These are phyloP conservation scores for Hiodon alosoides DNA, from an alignment of 2,113 vertebrate species.

Conservation along the genomic window DNA sequence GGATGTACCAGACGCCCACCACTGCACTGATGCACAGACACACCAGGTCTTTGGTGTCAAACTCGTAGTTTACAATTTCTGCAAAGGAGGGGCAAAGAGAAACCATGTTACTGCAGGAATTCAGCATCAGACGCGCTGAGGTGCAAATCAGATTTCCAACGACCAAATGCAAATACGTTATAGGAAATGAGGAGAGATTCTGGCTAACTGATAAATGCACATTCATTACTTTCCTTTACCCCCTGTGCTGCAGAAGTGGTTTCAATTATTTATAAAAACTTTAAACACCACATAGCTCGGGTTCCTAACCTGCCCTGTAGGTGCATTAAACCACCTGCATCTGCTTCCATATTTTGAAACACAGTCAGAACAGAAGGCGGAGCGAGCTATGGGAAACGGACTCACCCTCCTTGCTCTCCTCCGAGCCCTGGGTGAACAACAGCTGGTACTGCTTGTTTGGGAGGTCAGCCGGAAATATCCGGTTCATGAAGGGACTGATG, in stretches of 20 bases:
- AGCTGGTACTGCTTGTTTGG: constrained; percentile 94
- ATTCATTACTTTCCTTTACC: too few species aligned
- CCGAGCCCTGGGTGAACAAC: constrained; percentile 92
- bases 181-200: too few species aligned
- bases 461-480: constrained; percentile 76
- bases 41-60: constrained; percentile 89
- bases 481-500: constrained; percentile 85
- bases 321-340: too few species aligned
- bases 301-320: too few species aligned
- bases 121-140: neutral
- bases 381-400: neutral
- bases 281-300: too few species aligned
- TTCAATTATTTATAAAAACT: too few species aligned
- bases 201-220: too few species aligned
- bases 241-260: too few species aligned
- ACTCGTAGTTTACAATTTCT: constrained; percentile 98
- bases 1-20: constrained; percentile 92
- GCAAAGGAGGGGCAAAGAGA: constrained; percentile 31
- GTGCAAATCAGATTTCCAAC: too few species aligned
- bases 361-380: neutral
- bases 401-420: constrained; percentile 88
- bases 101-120: neutral
- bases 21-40: constrained; percentile 83
- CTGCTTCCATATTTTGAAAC: neutral
- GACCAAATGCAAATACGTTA: too few species aligned